Evolutionary conservation across 2,888 invertebrate genomes (phyloP).

Genomic region (Oasisia sp.): DNA sequence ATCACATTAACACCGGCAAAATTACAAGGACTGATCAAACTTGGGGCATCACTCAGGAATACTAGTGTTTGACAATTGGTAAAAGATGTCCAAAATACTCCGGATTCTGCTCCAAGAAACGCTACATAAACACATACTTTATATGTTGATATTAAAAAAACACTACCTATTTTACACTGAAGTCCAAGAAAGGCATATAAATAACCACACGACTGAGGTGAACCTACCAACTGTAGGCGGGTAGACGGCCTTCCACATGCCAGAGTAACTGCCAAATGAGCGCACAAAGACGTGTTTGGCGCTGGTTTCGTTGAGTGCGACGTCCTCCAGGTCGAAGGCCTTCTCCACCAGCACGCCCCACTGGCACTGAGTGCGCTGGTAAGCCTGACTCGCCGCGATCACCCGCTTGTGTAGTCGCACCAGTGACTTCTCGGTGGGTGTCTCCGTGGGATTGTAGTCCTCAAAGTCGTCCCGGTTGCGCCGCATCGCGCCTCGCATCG

Average conservation of each 20-base stretch:
- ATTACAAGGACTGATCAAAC: too few species aligned
- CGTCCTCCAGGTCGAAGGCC: slow-evolving; percentile 82
- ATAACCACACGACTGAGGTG: neutral
- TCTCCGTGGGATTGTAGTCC: slow-evolving; percentile 56
- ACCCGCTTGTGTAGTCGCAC: slow-evolving; percentile 80
- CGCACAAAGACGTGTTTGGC: slow-evolving; percentile 46
- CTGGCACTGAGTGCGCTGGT: slow-evolving; percentile 90
- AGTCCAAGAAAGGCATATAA: neutral
- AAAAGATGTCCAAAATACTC: too few species aligned
- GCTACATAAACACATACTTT: too few species aligned
- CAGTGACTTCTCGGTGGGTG: slow-evolving; percentile 79
- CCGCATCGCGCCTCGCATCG: slow-evolving; percentile 45
- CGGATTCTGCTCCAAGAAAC: too few species aligned
- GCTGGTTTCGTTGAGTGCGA: slow-evolving; percentile 77
- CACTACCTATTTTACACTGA: too few species aligned
- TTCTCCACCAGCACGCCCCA: slow-evolving; percentile 84
- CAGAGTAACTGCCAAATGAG: slow-evolving; percentile 50
- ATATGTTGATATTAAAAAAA: too few species aligned
- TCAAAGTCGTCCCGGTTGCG: slow-evolving; percentile 54
- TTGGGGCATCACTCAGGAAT: neutral
- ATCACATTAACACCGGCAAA: too few species aligned
- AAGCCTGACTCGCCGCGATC: slow-evolving; percentile 43
- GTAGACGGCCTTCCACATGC: slow-evolving; percentile 53
- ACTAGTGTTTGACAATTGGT: too few species aligned
- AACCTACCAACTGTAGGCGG: slow-evolving; percentile 63